Evolutionary conservation across 2,113 vertebrate species (phyloP).

Genomic region (Coracopsis vasa): DNA sequence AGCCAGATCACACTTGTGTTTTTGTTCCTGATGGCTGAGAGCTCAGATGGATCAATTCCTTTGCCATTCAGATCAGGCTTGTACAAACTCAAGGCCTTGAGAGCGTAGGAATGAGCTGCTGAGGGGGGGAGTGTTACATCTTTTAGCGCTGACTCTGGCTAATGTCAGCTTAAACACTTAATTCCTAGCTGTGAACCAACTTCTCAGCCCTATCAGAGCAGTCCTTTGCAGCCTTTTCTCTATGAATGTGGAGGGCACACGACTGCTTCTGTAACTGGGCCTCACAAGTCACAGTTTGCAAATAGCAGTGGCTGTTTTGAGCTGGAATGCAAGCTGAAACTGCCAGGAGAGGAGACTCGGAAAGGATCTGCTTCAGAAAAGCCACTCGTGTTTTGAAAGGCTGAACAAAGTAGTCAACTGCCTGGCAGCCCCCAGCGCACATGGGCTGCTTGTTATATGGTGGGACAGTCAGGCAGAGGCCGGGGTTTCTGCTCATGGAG

Average conservation of each 20-base stretch:
- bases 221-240: not conserved
- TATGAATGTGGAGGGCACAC: not conserved
- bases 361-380: not conserved
- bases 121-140: rapidly evolving
- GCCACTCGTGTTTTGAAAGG: not conserved
- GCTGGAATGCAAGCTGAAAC: not conserved
- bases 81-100: not conserved
- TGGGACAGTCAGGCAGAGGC: not conserved
- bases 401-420: not conserved
- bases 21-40: not conserved
- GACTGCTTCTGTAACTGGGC: not conserved
- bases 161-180: not conserved
- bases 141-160: not conserved
- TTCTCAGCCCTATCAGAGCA: not conserved
- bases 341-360: not conserved
- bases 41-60: not conserved
- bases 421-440: not conserved
- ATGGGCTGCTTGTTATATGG: not conserved
- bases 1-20: not conserved
- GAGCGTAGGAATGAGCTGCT: not conserved
- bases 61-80: not conserved
- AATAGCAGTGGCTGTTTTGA: not conserved
- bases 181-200: not conserved
- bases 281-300: not conserved
- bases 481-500: not conserved